phyloP scores from a whole-genome alignment of 1,140 invertebrate species.

The Penaeus chinensis region DNA sequence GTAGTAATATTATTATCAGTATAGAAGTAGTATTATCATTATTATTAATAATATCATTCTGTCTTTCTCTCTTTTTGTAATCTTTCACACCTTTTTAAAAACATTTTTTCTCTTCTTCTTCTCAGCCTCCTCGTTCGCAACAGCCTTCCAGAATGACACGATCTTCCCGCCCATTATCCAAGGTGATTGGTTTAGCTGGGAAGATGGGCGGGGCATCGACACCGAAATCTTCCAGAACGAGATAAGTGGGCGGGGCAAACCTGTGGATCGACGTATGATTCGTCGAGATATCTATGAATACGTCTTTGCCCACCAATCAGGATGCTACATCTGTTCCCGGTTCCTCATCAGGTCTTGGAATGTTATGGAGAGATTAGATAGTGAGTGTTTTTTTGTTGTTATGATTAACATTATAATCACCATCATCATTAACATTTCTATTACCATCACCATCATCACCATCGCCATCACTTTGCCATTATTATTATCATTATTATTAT shows the following conservation, averaged over 20 bases:
- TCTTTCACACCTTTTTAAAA: too few relatives aligned
- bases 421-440: too few relatives aligned
- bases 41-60: too few relatives aligned
- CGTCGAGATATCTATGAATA: constrained; percentile 40
- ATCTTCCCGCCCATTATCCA: constrained; percentile 42
- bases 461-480: too few relatives aligned
- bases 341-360: constrained; percentile 58
- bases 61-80: too few relatives aligned
- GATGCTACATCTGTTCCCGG: constrained; percentile 38
- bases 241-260: constrained; percentile 19
- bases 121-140: neutral
- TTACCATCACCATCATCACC: too few relatives aligned
- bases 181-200: constrained; percentile 59
- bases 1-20: too few relatives aligned
- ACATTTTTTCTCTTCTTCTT: neutral
- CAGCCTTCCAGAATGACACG: neutral
- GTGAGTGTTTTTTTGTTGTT: constrained; percentile 11
- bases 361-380: constrained; percentile 46
- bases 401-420: too few relatives aligned
- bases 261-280: neutral
- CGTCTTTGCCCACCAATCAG: constrained; percentile 38
- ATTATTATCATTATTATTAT: too few relatives aligned
- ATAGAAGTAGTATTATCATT: too few relatives aligned
- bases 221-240: constrained; percentile 29
- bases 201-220: constrained; percentile 38